phyloP scores from a whole-genome alignment of 1,140 invertebrate genomes.

The Hirudo medicinalis region DNA sequence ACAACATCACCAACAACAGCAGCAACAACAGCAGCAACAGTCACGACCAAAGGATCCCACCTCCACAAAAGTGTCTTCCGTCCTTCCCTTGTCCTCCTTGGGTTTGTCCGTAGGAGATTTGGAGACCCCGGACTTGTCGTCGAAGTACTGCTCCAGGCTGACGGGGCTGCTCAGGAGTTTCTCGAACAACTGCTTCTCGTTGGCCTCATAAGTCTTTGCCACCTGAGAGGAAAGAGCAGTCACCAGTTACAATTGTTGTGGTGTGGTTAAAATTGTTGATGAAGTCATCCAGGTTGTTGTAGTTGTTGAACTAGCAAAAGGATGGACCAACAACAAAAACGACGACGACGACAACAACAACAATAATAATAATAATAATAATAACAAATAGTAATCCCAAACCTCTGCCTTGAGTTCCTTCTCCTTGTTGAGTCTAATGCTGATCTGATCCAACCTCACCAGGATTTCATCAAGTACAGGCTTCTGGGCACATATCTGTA shows the following conservation, averaged over 20 bases:
- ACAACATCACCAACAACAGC: not conserved
- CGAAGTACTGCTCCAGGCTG: conserved; percentile 1
- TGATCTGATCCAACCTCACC: too few species aligned
- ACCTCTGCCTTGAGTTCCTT: too few species aligned
- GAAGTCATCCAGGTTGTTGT: too few species aligned
- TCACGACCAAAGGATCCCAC: not conserved
- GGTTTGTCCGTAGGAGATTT: not conserved
- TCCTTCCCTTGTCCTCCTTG: not conserved
- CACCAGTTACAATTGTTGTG: not conserved
- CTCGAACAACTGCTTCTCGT: not conserved
- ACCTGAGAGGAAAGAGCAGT: too few species aligned
- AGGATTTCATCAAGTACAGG: too few species aligned
- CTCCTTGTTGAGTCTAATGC: too few species aligned
- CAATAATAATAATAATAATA: too few species aligned
- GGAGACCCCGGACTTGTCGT: not conserved
- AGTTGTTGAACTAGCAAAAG: not conserved
- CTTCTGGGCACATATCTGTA: conserved; percentile 1
- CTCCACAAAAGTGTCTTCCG: not conserved
- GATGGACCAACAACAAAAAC: too few species aligned
- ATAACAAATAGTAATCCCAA: too few species aligned
- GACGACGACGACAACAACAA: too few species aligned
- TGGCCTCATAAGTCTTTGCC: not conserved
- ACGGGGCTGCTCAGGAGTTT: not conserved
- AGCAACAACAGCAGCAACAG: not conserved
- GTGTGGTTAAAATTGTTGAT: too few species aligned